Percentiles rank a stretch among this genome's conserved stretches.
Conservation (phyloP, 2,888 invertebrate species). For the Frankliniella intonsa region DNA sequence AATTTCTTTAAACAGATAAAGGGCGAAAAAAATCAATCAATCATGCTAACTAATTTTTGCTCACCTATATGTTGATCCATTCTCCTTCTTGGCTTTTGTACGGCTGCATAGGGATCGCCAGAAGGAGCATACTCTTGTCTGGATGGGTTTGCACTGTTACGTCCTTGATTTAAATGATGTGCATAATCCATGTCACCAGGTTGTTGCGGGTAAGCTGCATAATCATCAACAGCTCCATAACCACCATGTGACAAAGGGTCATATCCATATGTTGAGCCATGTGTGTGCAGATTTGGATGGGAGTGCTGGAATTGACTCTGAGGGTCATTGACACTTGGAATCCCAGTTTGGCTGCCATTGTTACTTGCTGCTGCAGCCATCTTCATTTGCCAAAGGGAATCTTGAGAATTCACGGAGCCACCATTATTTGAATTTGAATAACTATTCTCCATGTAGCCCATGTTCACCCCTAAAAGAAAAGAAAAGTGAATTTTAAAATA, state of each 20-base stretch:
- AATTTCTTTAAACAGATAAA: too few species aligned
- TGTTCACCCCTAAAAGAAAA: slow-evolving; percentile 61
- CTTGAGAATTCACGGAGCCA: slow-evolving; percentile 92
- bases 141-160: slow-evolving; percentile 70
- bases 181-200: slow-evolving; percentile 65
- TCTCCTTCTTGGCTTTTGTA: slow-evolving; percentile 68
- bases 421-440: slow-evolving; percentile 91
- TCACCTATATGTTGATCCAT: slow-evolving; percentile 83
- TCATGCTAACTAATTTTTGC: slow-evolving; percentile 41
- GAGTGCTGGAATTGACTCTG: slow-evolving; percentile 37
- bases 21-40: not conserved
- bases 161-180: slow-evolving; percentile 35
- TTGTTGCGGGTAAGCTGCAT: slow-evolving; percentile 78
- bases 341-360: slow-evolving; percentile 51
- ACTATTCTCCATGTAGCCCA: slow-evolving; percentile 87
- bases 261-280: slow-evolving; percentile 51
- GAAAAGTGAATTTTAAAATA: slow-evolving; percentile 29
- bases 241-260: slow-evolving; percentile 77
- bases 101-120: slow-evolving; percentile 81
- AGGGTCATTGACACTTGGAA: slow-evolving; percentile 33
- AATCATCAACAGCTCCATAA: slow-evolving; percentile 76
- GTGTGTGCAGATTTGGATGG: not conserved
- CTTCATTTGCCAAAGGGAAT: slow-evolving; percentile 92
- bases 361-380: slow-evolving; percentile 71
- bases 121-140: slow-evolving; percentile 71